Evolutionary conservation across 2,797 vertebrate species (phyloP).

Genomic region (Neosilurus hyrtlii): DNA sequence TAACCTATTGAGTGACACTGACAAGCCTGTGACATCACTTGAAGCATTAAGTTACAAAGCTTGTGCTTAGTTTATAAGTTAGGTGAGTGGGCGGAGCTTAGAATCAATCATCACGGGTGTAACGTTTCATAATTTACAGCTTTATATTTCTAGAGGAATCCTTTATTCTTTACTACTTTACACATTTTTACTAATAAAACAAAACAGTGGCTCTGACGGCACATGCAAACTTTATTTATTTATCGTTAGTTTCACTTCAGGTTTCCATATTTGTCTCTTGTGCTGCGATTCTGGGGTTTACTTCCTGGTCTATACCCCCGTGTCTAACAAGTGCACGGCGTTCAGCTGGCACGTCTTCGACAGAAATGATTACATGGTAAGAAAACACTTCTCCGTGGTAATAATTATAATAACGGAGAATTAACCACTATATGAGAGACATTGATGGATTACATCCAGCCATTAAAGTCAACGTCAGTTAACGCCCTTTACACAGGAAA

Average conservation of each 20-base stretch:
- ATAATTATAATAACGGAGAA: background rate
- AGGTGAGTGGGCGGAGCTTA: background rate
- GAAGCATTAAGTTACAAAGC: background rate
- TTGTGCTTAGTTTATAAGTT: background rate
- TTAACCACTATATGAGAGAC: background rate
- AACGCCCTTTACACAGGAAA: conserved; percentile 9
- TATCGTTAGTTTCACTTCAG: background rate
- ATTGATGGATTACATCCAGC: background rate
- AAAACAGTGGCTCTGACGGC: background rate
- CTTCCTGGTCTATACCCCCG: background rate
- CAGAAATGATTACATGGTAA: background rate
- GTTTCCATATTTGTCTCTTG: conserved; percentile 3
- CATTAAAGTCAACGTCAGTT: no score
- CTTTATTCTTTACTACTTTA: no score
- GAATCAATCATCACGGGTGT: background rate
- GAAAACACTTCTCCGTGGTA: background rate
- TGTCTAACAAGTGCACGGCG: no score
- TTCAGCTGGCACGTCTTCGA: background rate
- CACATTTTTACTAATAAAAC: no score
- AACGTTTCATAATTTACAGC: background rate
- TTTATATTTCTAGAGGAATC: no score
- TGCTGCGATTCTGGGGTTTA: background rate
- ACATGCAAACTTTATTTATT: background rate
- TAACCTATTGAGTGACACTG: background rate
- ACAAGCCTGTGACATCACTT: no score